phyloP scores from a whole-genome alignment of 2,888 invertebrate genomes.

The Eupeodes luniger region DNA sequence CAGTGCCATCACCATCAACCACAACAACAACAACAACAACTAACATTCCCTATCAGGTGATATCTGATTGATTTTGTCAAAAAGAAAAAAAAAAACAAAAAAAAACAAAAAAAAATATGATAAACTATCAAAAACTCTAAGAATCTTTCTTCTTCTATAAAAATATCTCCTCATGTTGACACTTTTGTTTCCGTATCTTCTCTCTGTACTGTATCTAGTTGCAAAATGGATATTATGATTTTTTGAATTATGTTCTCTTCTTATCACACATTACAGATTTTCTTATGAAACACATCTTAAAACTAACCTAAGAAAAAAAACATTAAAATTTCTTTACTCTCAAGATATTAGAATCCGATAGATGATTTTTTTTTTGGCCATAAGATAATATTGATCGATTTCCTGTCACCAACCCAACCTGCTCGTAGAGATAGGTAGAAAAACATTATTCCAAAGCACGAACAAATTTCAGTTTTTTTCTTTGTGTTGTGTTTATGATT shows the following conservation, averaged over 20 bases:
- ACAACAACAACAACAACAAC: conserved; percentile 37
- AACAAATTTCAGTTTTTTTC: neutral
- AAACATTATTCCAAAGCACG: conserved; percentile 27
- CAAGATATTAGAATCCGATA: conserved; percentile 3
- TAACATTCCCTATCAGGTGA: conserved; percentile 55
- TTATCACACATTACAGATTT: neutral
- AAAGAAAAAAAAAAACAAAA: conserved; percentile 27
- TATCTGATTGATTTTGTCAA: conserved; percentile 52
- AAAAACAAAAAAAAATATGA: conserved; percentile 8
- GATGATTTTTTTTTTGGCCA: neutral
- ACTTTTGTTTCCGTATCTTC: conserved; percentile 1
- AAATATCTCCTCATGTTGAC: neutral
- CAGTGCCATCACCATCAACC: conserved; percentile 27
- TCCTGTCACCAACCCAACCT: conserved; percentile 22
- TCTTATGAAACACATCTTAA: neutral
- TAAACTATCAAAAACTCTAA: conserved; percentile 10
- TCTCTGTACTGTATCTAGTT: neutral
- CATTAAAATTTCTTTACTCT: neutral
- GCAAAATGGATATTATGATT: neutral
- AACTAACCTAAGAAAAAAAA: neutral
- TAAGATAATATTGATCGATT: conserved; percentile 19
- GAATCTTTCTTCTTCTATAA: neutral
- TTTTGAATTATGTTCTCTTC: neutral
- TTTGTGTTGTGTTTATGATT: conserved; percentile 12
- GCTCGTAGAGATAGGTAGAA: neutral